phyloP scores from a whole-genome alignment of 1,140 invertebrate genomes.

The Zaprionus vittiger region DNA sequence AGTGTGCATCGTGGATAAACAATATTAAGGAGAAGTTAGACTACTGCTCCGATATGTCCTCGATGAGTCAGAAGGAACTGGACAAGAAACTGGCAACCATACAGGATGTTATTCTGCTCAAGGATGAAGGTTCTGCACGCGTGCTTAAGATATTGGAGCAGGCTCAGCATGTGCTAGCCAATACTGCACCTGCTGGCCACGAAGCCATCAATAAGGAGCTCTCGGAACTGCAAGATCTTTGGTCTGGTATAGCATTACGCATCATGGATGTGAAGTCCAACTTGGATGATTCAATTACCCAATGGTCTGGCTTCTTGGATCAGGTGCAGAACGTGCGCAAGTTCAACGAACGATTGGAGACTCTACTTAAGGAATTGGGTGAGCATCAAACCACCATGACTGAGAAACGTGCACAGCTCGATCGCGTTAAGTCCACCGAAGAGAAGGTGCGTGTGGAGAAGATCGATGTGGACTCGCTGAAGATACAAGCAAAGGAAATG shows the following conservation, averaged over 20 bases:
- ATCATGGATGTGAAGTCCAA: slow-evolving; percentile 95
- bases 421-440: slow-evolving; percentile 93
- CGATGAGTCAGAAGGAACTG: slow-evolving; percentile 92
- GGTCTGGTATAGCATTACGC: slow-evolving; percentile 93
- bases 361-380: slow-evolving; percentile 89
- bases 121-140: slow-evolving; percentile 96
- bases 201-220: slow-evolving; percentile 93
- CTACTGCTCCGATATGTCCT: slow-evolving; percentile 92
- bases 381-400: slow-evolving; percentile 92
- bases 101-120: slow-evolving; percentile 93
- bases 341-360: slow-evolving; percentile 91
- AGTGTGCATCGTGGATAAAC: slow-evolving; percentile 93
- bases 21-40: slow-evolving; percentile 93
- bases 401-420: slow-evolving; percentile 93
- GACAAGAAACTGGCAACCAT: slow-evolving; percentile 93
- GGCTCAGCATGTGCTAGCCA: slow-evolving; percentile 95
- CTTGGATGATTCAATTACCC: slow-evolving; percentile 94
- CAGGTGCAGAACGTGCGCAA: slow-evolving; percentile 94
- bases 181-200: slow-evolving; percentile 95
- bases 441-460: slow-evolving; percentile 96
- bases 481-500: slow-evolving; percentile 94
- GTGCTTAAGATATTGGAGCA: slow-evolving; percentile 94
- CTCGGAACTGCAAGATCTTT: slow-evolving; percentile 93
- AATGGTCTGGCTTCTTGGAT: slow-evolving; percentile 94
- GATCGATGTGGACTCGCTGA: slow-evolving; percentile 95